Base-by-base conservation (phyloP, 2,113 vertebrate species). In the Macquaria australasica region DNA sequence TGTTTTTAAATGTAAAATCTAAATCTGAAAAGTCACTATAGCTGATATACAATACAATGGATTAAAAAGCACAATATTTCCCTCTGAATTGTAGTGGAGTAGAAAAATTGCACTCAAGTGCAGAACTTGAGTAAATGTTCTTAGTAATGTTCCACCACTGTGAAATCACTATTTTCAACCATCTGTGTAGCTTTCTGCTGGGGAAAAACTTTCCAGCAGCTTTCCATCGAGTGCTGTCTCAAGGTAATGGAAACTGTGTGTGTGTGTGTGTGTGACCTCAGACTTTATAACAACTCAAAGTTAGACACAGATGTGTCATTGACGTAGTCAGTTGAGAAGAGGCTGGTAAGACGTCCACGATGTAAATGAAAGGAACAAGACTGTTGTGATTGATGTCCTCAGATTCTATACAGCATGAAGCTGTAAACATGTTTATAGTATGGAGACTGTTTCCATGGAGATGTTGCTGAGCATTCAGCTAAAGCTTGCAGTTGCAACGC, bases 401-500 rank as follows among this genome's bases (percentile, higher is more conserved):
- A 18, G 37, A 50, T 69, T 81, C 41, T 63, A 9, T n/a, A 71
- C 31, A 41, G 48, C 45, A 74, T 21, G 25, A 86, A 67, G 62
- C 28, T 51, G 45, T 81, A 80, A 89, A 86, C 81, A 75, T 60
- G 34, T 67, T 31, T 48, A 50, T 39, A 12, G n/a, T 56, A 74
- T 77, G 58, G 41, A 60, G 78, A 66, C 20, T 5, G 84, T 87
- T 91, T 86, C 92, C 87, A 92, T 89, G 84, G 88, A 81, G 88
- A 90, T 53, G 41, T 50, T 87, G 14, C 39, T 1, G 73, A 34
- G 60, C 55, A 72, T 77, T 34, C 56, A 74, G 73, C 43, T 67
- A 23, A 71, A 73, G 37, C 58, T 63, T 83, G 72, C 41, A 79
- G 72, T 31, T 56, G 62, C 48, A 68, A 15, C 25, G 25, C 43